A percentile compares a stretch with the other conserved stretches of the same genome.
These are phyloP conservation scores for Orgyia antiqua DNA, from an alignment of 2,888 invertebrate species.

Conservation along the genomic window DNA sequence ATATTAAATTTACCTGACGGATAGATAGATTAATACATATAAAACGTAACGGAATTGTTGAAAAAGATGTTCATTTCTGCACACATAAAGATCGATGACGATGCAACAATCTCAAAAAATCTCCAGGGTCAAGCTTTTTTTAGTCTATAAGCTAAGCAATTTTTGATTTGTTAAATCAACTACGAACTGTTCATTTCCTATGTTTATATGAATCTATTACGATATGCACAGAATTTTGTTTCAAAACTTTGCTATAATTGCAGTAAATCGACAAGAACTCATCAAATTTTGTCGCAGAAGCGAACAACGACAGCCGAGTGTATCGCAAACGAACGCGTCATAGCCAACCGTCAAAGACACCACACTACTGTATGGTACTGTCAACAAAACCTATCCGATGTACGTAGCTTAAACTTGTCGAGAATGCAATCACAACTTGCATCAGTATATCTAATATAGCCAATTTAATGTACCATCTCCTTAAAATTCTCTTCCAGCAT, in stretches of 20 bases:
- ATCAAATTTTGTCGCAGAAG: constrained; percentile 29
- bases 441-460: constrained; percentile 27
- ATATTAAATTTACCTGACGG: too few species aligned
- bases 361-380: constrained; percentile 15
- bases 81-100: too few species aligned
- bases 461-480: constrained; percentile 44
- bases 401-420: constrained; percentile 47
- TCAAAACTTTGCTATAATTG: background rate
- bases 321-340: constrained; percentile 48
- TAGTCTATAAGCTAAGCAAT: too few species aligned
- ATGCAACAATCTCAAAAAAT: too few species aligned
- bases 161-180: too few species aligned
- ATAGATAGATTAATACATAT: too few species aligned
- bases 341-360: constrained; percentile 45
- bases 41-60: too few species aligned
- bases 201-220: too few species aligned
- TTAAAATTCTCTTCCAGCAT: constrained; percentile 36
- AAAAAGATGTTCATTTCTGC: too few species aligned
- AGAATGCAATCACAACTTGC: constrained; percentile 68
- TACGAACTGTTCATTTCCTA: too few species aligned
- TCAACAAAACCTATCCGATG: constrained; percentile 60
- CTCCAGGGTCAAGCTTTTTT: too few species aligned
- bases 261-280: constrained; percentile 13
- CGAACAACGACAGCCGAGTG: constrained; percentile 39
- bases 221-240: background rate